Evolutionary conservation across 53 echinoderm and acorn worm genomes (phyloP).

Genomic region (Astropecten irregularis): DNA sequence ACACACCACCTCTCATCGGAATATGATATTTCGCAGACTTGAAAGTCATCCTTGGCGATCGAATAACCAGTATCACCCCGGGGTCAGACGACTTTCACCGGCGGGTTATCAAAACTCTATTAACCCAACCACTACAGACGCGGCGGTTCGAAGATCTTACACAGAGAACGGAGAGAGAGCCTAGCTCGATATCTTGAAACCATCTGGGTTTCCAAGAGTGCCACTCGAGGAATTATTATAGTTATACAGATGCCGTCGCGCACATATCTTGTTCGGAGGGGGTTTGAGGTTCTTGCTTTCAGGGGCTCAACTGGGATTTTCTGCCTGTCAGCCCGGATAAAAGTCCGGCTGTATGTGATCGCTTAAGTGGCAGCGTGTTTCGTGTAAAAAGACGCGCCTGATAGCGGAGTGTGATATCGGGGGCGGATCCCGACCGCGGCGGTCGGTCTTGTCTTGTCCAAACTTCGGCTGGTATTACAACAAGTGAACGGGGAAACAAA

Average conservation of each 20-base stretch:
- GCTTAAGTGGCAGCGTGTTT: neutral
- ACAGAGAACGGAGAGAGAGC: neutral
- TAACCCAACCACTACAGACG: conserved; percentile 17
- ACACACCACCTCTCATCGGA: too few species aligned
- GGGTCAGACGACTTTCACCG: conserved; percentile 25
- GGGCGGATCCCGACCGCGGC: too few species aligned
- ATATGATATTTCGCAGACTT: conserved; percentile 32
- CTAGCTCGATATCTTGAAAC: conserved; percentile 15
- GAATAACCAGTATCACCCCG: conserved; percentile 30
- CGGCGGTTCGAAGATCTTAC: conserved; percentile 10
- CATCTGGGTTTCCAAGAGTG: conserved; percentile 17
- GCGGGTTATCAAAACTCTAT: conserved; percentile 59
- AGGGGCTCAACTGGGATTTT: conserved; percentile 57
- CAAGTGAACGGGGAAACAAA: too few species aligned
- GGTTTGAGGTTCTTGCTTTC: conserved; percentile 10
- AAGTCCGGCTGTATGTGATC: neutral
- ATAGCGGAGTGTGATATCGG: too few species aligned
- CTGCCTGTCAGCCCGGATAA: conserved; percentile 21
- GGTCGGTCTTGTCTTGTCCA: too few species aligned
- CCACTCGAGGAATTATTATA: neutral
- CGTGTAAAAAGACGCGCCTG: neutral
- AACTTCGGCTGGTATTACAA: too few species aligned
- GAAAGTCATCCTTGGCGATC: conserved; percentile 3
- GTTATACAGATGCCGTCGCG: neutral
- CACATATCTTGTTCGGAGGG: too few species aligned